A percentile compares a stretch with the other conserved stretches of the same genome.
Evolutionary conservation across 2,797 vertebrate genomes (phyloP).

Genomic region (Oreochromis grahami): DNA sequence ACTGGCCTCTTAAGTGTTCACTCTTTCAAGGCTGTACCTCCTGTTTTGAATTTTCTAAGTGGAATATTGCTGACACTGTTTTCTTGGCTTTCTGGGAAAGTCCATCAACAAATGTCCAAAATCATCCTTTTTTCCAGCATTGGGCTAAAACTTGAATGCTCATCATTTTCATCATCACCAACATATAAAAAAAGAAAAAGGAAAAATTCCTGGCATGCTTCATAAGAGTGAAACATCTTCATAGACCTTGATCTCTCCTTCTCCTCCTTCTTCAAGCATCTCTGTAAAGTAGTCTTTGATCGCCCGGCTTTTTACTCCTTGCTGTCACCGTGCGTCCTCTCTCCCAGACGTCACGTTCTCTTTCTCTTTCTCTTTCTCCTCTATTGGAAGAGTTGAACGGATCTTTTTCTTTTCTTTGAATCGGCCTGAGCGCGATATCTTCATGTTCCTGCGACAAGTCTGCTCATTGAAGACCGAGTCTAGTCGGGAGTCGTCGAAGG

Average conservation of each 20-base stretch:
- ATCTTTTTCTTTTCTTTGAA: conserved; percentile 87
- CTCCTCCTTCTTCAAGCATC: conserved; percentile 12
- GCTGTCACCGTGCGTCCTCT: conserved; percentile 66
- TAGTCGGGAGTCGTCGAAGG: conserved; percentile 69
- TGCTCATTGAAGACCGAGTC: conserved; percentile 75
- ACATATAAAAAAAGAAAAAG: not conserved
- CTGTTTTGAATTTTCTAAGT: not conserved
- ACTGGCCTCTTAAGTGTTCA: not conserved
- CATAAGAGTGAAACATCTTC: conserved; percentile 8
- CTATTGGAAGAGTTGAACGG: conserved; percentile 78
- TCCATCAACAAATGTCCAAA: not conserved
- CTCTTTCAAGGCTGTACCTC: not conserved
- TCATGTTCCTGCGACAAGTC: conserved; percentile 84
- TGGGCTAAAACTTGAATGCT: not conserved
- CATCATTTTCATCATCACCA: conserved; percentile 26
- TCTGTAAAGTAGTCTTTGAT: conserved; percentile 24
- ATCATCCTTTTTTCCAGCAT: not conserved
- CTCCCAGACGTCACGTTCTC: conserved; percentile 14
- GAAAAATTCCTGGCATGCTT: not conserved
- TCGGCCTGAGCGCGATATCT: conserved; percentile 89
- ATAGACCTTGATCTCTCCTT: not conserved
- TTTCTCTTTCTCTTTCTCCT: conserved; percentile 72
- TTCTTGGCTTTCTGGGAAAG: not conserved
- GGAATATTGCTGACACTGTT: not conserved
- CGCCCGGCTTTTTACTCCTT: not conserved